phyloP scores from a whole-genome alignment of 2,113 vertebrate genomes.

The Panthera uncia region DNA sequence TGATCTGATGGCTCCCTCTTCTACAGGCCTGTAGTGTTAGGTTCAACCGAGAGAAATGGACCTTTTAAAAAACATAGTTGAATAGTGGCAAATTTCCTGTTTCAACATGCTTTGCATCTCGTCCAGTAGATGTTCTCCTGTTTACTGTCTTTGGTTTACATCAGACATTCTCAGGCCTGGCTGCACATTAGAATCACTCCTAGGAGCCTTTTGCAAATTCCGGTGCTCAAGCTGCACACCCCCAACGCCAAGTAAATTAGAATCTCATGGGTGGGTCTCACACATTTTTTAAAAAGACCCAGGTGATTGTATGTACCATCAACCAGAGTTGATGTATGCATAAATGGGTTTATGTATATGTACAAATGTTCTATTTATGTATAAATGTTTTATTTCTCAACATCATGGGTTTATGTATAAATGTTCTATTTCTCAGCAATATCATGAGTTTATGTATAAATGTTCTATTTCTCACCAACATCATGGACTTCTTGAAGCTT shows the following conservation, averaged over 20 bases:
- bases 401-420: background rate
- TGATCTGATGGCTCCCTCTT: background rate
- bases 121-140: background rate
- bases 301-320: background rate
- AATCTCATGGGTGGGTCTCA: background rate
- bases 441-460: background rate
- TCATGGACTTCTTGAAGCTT: background rate
- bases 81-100: background rate
- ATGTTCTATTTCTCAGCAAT: background rate
- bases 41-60: background rate
- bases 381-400: background rate
- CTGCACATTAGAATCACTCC: background rate
- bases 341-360: background rate
- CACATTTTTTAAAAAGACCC: background rate
- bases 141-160: background rate
- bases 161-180: background rate
- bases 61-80: background rate
- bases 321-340: background rate
- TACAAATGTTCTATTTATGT: background rate
- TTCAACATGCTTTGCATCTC: background rate
- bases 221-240: background rate
- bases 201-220: background rate
- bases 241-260: background rate
- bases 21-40: background rate
- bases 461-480: background rate